These are phyloP conservation scores for Salvelinus namaycush DNA, from an alignment of 2,113 vertebrate genomes.

Conservation along the genomic window DNA sequence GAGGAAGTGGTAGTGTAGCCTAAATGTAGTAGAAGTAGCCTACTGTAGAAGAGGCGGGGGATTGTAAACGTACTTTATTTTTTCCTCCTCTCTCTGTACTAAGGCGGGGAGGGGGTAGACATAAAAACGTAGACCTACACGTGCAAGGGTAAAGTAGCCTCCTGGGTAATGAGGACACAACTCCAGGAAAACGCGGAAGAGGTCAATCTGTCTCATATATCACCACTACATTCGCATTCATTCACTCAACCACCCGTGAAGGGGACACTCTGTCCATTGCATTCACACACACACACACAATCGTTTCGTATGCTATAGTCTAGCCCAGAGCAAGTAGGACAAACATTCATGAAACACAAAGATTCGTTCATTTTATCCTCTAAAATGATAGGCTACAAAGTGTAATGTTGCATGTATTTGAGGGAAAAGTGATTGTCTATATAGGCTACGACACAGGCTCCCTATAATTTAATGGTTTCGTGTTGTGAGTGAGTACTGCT, in stretches of 20 bases:
- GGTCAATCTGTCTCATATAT: not conserved
- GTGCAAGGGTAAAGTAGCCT: not conserved
- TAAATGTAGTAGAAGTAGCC: slow-evolving; percentile 8
- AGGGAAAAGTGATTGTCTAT: too few relatives aligned
- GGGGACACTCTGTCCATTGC: not conserved
- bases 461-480: too few relatives aligned
- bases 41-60: not conserved
- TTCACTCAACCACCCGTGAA: not conserved
- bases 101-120: not conserved
- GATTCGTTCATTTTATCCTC: too few relatives aligned
- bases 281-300: not conserved
- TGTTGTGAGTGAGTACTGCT: too few relatives aligned
- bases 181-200: too few relatives aligned
- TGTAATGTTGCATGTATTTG: too few relatives aligned
- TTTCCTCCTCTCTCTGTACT: not conserved
- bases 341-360: too few relatives aligned
- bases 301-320: too few relatives aligned
- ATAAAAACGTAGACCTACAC: slow-evolving; percentile 22
- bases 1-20: slow-evolving; percentile 51
- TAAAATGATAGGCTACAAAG: too few relatives aligned
- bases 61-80: slow-evolving; percentile 15
- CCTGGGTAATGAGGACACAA: not conserved
- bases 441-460: too few relatives aligned
- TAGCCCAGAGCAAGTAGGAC: too few relatives aligned
- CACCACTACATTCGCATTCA: not conserved